These are phyloP conservation scores for Leptothorax acervorum DNA, from an alignment of 2,888 invertebrate genomes.

Conservation along the genomic window DNA sequence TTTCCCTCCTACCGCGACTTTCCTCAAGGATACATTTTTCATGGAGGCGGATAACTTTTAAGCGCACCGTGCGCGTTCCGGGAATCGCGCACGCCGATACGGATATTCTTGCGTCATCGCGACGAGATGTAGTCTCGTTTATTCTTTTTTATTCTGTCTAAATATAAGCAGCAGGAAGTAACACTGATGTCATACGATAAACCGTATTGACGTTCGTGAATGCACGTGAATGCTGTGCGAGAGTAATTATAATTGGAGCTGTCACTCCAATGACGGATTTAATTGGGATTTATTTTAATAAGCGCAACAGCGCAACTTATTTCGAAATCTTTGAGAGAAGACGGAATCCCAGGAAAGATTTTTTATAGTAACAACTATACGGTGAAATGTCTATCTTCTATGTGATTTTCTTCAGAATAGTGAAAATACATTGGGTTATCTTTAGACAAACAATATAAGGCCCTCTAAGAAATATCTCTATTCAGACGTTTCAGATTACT, in stretches of 20 bases:
- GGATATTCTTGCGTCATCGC: slow-evolving; percentile 36
- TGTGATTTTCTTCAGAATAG: neutral
- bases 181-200: slow-evolving; percentile 43
- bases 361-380: too few relatives aligned
- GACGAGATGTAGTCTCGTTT: neutral
- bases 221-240: neutral
- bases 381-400: neutral
- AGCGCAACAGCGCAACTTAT: neutral
- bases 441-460: neutral
- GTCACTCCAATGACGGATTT: neutral
- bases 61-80: slow-evolving; percentile 10
- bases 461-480: neutral
- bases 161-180: slow-evolving; percentile 39
- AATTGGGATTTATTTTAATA: neutral
- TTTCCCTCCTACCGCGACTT: neutral
- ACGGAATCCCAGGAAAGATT: neutral
- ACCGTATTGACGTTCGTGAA: slow-evolving; percentile 28
- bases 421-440: neutral
- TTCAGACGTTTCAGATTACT: neutral
- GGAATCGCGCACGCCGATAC: slow-evolving; percentile 24
- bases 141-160: slow-evolving; percentile 35
- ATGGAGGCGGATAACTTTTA: slow-evolving; percentile 15
- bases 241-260: slow-evolving; percentile 18
- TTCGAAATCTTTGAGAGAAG: neutral
- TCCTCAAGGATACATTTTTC: slow-evolving; percentile 28